Evolutionary conservation across 2,113 vertebrate species (phyloP).

Genomic region (Gavialis gangeticus): DNA sequence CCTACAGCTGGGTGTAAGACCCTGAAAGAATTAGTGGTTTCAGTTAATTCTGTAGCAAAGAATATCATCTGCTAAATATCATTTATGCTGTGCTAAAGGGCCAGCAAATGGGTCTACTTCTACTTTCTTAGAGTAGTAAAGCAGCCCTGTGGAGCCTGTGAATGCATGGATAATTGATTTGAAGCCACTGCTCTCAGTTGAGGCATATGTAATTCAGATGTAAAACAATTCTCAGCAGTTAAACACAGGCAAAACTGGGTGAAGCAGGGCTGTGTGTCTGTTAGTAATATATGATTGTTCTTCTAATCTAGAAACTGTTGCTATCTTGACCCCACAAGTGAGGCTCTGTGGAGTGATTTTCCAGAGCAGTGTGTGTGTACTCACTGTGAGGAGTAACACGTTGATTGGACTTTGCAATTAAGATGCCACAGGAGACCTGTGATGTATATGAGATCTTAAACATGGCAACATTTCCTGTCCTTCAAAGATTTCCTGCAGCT

Average conservation of each 20-base stretch:
- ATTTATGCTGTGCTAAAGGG: background rate
- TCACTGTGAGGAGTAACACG: background rate
- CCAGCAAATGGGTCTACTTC: rapidly evolving
- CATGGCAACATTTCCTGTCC: slow-evolving; percentile 20
- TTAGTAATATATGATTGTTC: background rate
- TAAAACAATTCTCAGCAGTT: background rate
- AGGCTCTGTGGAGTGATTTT: background rate
- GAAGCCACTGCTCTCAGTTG: background rate
- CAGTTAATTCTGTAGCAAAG: background rate
- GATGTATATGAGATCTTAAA: background rate
- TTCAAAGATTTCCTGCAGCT: slow-evolving; percentile 7
- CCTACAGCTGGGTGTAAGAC: background rate
- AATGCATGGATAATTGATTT: background rate
- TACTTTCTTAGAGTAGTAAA: background rate
- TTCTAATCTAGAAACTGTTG: background rate
- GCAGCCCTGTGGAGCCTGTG: background rate
- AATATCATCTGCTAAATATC: background rate
- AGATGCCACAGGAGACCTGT: background rate
- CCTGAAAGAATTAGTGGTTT: background rate
- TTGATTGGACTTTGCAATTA: background rate
- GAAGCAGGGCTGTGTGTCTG: background rate
- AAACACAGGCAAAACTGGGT: background rate
- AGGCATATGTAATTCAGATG: background rate
- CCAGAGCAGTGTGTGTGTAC: background rate
- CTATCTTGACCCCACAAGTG: background rate